Percentiles rank a stretch among this genome's conserved stretches.
phyloP scores from a whole-genome alignment of 2,888 invertebrate species.

The Tachina lurida region DNA sequence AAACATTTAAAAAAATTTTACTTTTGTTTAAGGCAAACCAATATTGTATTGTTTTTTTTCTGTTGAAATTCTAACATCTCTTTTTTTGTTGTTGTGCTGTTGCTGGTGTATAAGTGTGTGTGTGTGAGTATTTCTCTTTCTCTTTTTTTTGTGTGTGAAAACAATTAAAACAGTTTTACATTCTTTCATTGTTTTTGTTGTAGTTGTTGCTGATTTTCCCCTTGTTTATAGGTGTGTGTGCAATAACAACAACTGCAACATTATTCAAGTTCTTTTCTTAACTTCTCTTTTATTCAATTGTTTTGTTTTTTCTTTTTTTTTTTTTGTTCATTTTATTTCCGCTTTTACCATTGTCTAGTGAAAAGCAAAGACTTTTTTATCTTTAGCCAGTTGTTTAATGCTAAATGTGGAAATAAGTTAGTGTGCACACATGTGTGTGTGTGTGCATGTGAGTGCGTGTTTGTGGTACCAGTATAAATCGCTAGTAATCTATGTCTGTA shows the following conservation, averaged over 20 bases:
- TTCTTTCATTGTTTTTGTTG: conserved; percentile 52
- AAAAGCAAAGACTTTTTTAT: conserved; percentile 58
- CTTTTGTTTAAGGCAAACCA: conserved; percentile 60
- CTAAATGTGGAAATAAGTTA: conserved; percentile 60
- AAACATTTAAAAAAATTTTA: conserved; percentile 36
- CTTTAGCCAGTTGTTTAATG: conserved; percentile 67
- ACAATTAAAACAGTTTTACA: conserved; percentile 70
- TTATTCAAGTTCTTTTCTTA: conserved; percentile 21
- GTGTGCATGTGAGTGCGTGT: background rate
- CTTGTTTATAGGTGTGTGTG: conserved; percentile 44
- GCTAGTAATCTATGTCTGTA: conserved; percentile 67
- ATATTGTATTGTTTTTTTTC: conserved; percentile 45
- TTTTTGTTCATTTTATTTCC: conserved; percentile 58
- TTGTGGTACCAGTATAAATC: conserved; percentile 39
- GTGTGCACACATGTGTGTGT: background rate
- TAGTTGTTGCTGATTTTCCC: conserved; percentile 49
- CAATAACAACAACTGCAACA: conserved; percentile 28
- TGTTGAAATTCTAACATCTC: conserved; percentile 49
- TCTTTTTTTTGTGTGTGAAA: conserved; percentile 37
- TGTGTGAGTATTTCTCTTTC: conserved; percentile 1
- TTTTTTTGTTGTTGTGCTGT: conserved; percentile 22
- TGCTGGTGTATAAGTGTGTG: background rate
- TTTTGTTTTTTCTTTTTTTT: conserved; percentile 24
- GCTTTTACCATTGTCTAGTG: conserved; percentile 59
- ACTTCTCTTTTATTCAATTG: conserved; percentile 39